These are phyloP conservation scores for Artemia sp. DNA, from an alignment of 2,888 invertebrate genomes.

Conservation along the genomic window DNA sequence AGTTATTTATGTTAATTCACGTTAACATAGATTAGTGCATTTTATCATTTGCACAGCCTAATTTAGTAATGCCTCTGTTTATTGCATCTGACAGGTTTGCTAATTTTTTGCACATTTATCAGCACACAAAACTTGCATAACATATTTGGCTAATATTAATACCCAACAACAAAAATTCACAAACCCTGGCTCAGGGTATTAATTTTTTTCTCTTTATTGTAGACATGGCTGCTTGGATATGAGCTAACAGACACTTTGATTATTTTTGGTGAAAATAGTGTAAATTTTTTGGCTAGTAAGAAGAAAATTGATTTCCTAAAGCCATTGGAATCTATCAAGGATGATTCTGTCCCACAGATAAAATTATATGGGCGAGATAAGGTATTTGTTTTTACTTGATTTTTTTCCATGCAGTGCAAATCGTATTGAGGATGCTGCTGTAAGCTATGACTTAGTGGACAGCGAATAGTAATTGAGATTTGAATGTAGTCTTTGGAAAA, in stretches of 20 bases:
- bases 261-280: conserved; percentile 64
- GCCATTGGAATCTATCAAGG: conserved; percentile 67
- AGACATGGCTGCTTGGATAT: conserved; percentile 94
- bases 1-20: no score
- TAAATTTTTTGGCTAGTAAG: conserved; percentile 83
- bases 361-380: conserved; percentile 76
- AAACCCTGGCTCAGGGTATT: no score
- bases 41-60: no score
- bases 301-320: conserved; percentile 94
- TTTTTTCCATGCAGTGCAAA: conserved; percentile 9
- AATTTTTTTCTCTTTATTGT: conserved; percentile 28
- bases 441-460: neutral
- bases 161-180: neutral
- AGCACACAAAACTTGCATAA: conserved; percentile 16
- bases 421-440: conserved; percentile 5
- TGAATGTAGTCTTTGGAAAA: no score
- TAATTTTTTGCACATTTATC: no score
- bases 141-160: conserved; percentile 1
- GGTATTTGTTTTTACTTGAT: conserved; percentile 39
- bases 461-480: neutral
- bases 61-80: no score
- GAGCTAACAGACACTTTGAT: conserved; percentile 90
- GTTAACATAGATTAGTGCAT: no score
- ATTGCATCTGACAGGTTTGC: no score
- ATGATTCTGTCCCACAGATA: conserved; percentile 65